A percentile compares a stretch with the other conserved stretches of the same genome.
phyloP scores from a whole-genome alignment of 2,113 vertebrate species.

The Syngnathus typhle region DNA sequence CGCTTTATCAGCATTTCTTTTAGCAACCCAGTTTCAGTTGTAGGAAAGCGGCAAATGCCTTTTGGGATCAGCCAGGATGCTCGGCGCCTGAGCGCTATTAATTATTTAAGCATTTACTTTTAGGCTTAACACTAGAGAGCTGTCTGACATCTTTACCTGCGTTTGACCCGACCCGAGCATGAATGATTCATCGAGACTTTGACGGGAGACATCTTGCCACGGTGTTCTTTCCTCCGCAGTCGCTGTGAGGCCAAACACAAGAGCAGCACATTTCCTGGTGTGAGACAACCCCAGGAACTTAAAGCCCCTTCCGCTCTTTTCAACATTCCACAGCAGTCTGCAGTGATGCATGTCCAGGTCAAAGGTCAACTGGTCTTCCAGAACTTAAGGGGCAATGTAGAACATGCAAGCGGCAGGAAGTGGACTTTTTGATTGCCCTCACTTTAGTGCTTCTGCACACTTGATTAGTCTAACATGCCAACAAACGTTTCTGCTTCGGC shows the following conservation, averaged over 20 bases:
- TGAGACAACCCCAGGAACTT: slow-evolving; percentile 31
- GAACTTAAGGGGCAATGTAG: slow-evolving; percentile 25
- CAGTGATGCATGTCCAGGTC: slow-evolving; percentile 60
- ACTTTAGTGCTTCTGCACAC: slow-evolving; percentile 7
- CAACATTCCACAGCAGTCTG: slow-evolving; percentile 61
- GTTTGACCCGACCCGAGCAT: slow-evolving; percentile 17
- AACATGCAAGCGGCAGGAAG: slow-evolving; percentile 41
- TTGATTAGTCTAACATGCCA: slow-evolving; percentile 37
- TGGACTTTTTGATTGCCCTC: slow-evolving; percentile 23
- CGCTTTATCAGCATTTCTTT: not conserved
- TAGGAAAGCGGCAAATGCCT: slow-evolving; percentile 6
- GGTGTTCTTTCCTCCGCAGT: slow-evolving; percentile 11
- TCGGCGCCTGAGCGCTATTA: slow-evolving; percentile 34
- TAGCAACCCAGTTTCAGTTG: not conserved
- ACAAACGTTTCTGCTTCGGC: not conserved
- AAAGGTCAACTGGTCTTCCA: slow-evolving; percentile 62
- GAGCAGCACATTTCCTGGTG: slow-evolving; percentile 54
- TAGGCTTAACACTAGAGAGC: slow-evolving; percentile 37
- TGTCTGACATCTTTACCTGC: slow-evolving; percentile 21
- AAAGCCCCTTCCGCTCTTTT: slow-evolving; percentile 47
- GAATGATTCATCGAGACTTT: slow-evolving; percentile 58
- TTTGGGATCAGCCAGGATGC: slow-evolving; percentile 19
- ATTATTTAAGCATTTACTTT: slow-evolving; percentile 64
- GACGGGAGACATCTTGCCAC: slow-evolving; percentile 32
- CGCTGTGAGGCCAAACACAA: slow-evolving; percentile 18